These are phyloP conservation scores for Drosophila flavopinicola DNA, from an alignment of 2,888 invertebrate species.

Conservation along the genomic window DNA sequence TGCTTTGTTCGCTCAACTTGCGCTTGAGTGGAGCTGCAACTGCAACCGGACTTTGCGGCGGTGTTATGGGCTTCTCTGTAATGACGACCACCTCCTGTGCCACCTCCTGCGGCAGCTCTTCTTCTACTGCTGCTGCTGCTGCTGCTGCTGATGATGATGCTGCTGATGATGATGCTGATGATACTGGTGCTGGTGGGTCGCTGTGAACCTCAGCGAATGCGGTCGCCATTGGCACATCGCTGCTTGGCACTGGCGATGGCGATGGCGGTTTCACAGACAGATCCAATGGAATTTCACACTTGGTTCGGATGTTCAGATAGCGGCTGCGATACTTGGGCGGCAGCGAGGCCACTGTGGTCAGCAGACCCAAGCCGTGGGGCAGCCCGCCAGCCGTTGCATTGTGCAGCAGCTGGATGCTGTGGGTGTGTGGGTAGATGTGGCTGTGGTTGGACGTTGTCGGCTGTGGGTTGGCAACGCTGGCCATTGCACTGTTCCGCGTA, in stretches of 20 bases:
- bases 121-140: conserved; percentile 6
- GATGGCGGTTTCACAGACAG: conserved; percentile 88
- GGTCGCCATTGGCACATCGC: conserved; percentile 77
- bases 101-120: conserved; percentile 36
- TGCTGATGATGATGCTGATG: conserved; percentile 1
- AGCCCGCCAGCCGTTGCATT: conserved; percentile 68
- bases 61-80: conserved; percentile 51
- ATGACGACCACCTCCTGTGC: conserved; percentile 56
- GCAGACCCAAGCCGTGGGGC: conserved; percentile 82
- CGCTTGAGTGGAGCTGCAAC: conserved; percentile 65
- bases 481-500: conserved; percentile 53
- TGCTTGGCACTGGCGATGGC: conserved; percentile 61
- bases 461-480: conserved; percentile 55
- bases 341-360: conserved; percentile 84
- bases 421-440: conserved; percentile 48
- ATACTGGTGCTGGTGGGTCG: conserved; percentile 52
- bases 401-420: conserved; percentile 77
- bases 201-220: conserved; percentile 77
- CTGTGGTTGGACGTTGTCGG: conserved; percentile 37
- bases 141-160: neutral
- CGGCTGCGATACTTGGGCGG: conserved; percentile 84
- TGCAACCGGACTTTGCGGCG: conserved; percentile 84
- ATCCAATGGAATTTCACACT: conserved; percentile 87
- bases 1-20: conserved; percentile 52
- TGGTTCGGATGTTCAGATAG: conserved; percentile 82